These are phyloP conservation scores for Pterophyllum scalare DNA, from an alignment of 2,113 vertebrate species.

Conservation along the genomic window DNA sequence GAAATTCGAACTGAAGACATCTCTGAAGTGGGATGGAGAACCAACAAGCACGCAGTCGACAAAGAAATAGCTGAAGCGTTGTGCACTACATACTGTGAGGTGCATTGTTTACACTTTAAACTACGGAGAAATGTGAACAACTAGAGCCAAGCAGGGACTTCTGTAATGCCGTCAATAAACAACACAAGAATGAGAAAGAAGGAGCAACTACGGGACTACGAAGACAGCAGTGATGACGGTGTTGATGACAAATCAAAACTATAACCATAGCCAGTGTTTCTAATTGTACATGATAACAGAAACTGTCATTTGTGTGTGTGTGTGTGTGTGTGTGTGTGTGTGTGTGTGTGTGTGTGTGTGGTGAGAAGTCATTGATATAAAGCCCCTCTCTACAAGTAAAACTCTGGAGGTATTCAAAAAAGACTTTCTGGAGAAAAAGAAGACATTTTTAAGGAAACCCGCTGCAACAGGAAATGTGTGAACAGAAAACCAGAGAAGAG, in stretches of 20 bases:
- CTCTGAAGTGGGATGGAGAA: background rate
- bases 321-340: constrained; percentile 7
- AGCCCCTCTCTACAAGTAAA: constrained; percentile 12
- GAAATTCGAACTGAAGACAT: background rate
- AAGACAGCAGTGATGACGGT: background rate
- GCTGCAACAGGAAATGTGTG: background rate
- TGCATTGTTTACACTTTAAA: constrained; percentile 53
- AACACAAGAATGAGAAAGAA: background rate
- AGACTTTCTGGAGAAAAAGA: background rate
- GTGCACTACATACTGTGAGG: constrained; percentile 25
- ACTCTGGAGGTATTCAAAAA: background rate
- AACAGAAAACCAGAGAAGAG: background rate
- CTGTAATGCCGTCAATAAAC: background rate
- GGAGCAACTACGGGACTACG: constrained; percentile 13
- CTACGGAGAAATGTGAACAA: background rate
- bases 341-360: too few relatives aligned
- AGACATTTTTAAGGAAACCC: background rate
- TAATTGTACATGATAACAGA: constrained; percentile 55
- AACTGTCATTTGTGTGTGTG: constrained; percentile 35
- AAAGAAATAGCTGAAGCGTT: background rate
- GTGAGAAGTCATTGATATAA: constrained; percentile 40
- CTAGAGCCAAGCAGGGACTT: background rate
- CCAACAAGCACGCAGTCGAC: background rate
- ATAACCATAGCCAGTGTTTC: constrained; percentile 54
- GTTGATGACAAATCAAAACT: constrained; percentile 33